These are phyloP conservation scores for Drosophila erecta DNA, from an alignment of 1,140 invertebrate genomes.

Conservation along the genomic window DNA sequence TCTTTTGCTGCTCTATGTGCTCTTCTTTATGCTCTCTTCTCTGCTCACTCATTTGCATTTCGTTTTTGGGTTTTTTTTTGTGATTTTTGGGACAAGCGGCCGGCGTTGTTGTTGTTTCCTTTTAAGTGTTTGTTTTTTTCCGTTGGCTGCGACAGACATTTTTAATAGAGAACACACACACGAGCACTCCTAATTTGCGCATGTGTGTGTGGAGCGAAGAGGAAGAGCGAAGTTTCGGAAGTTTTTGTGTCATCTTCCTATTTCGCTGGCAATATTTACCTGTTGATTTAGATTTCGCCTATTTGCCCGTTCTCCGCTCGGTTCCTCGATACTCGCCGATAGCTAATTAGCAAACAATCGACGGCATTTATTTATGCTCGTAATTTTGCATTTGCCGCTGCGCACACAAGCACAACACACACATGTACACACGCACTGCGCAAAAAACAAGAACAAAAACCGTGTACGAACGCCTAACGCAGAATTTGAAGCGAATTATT, in stretches of 20 bases:
- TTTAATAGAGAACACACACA: constrained; percentile 60
- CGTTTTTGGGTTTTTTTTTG: constrained; percentile 7
- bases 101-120: constrained; percentile 27
- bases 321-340: constrained; percentile 1
- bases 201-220: constrained; percentile 10
- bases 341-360: constrained; percentile 20
- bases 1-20: constrained; percentile 2
- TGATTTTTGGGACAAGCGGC: constrained; percentile 25
- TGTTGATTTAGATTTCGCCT: constrained; percentile 35
- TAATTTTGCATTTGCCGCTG: constrained; percentile 32
- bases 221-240: constrained; percentile 24
- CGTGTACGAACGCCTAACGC: not conserved
- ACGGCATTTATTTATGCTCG: constrained; percentile 25
- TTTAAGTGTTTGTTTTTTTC: constrained; percentile 41
- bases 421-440: constrained; percentile 12
- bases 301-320: not conserved
- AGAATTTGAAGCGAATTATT: not conserved
- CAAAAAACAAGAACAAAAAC: constrained; percentile 19
- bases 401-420: constrained; percentile 4
- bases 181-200: constrained; percentile 30
- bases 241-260: constrained; percentile 41
- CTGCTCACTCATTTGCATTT: constrained; percentile 24
- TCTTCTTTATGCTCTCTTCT: constrained; percentile 2
- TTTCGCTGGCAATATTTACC: constrained; percentile 32
- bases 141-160: constrained; percentile 57